Evolutionary conservation across 2,797 vertebrate genomes (phyloP).

Genomic region (Crenuchus spilurus): DNA sequence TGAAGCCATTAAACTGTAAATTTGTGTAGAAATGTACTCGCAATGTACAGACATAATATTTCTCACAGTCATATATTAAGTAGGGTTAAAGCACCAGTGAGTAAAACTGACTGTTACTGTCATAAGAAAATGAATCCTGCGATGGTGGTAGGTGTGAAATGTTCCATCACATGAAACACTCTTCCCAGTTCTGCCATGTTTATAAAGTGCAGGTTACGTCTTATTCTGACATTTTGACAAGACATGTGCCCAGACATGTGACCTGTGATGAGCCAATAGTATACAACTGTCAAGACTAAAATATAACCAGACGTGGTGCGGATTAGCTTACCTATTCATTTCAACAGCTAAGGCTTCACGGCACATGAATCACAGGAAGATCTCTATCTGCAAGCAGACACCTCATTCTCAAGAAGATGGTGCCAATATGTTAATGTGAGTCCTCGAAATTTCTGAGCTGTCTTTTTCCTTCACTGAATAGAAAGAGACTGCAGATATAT

Average conservation of each 20-base stretch:
- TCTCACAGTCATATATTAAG: neutral
- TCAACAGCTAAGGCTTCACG: slow-evolving; percentile 1
- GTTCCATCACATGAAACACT: neutral
- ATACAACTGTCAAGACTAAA: slow-evolving; percentile 5
- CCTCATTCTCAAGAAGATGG: slow-evolving; percentile 11
- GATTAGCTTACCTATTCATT: slow-evolving; percentile 28
- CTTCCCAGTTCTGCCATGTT: neutral
- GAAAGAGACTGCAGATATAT: neutral
- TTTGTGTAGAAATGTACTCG: too few species aligned
- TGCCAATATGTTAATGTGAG: slow-evolving; percentile 14
- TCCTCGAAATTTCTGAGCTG: neutral
- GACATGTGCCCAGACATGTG: slow-evolving; percentile 12
- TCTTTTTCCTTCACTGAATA: neutral
- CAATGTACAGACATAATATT: neutral
- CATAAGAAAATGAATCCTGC: neutral
- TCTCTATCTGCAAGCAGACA: slow-evolving; percentile 8
- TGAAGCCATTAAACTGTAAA: too few species aligned
- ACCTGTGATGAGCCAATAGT: slow-evolving; percentile 5
- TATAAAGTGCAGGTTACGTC: neutral
- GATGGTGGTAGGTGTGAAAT: too few species aligned
- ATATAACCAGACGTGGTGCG: slow-evolving; percentile 15
- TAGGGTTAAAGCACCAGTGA: neutral
- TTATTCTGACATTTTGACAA: neutral
- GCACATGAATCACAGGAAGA: slow-evolving; percentile 4
- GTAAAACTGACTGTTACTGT: neutral